A percentile compares a stretch with the other conserved stretches of the same genome.
Conservation (phyloP, 2,888 invertebrate species). For the Neoascia interrupta region DNA sequence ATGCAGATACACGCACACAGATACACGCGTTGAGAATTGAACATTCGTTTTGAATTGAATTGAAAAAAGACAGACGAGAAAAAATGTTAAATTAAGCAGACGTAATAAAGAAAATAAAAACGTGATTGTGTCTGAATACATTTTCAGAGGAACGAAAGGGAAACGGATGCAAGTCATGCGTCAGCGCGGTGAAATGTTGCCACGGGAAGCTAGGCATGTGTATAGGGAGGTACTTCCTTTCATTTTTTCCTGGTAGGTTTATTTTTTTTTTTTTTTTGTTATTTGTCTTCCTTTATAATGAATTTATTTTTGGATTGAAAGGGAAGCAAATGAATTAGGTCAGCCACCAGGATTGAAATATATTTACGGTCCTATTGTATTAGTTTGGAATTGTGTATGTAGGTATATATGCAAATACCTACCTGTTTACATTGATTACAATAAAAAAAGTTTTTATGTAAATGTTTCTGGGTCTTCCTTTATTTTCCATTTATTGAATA, state of each 20-base stretch:
- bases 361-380: no score
- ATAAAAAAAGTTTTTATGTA: no score
- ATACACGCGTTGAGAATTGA: constrained; percentile 3
- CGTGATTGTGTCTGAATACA: constrained; percentile 22
- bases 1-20: background rate
- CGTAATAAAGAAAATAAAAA: constrained; percentile 8
- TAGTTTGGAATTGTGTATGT: background rate
- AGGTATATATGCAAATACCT: no score
- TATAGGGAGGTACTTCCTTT: constrained; percentile 23
- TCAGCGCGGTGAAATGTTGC: constrained; percentile 27
- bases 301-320: constrained; percentile 34
- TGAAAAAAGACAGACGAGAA: background rate
- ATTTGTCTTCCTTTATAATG: constrained; percentile 20
- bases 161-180: constrained; percentile 63
- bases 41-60: no score
- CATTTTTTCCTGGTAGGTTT: constrained; percentile 4
- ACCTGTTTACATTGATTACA: no score
- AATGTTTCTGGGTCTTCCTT: no score
- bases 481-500: no score
- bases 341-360: constrained; percentile 34
- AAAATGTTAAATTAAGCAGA: constrained; percentile 15
- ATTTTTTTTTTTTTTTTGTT: constrained; percentile 2
- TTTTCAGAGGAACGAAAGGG: constrained; percentile 57
- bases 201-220: no score
- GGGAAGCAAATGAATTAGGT: constrained; percentile 47